These are phyloP conservation scores for Mimumesa dahlbomi DNA, from an alignment of 2,888 invertebrate genomes.

Conservation along the genomic window DNA sequence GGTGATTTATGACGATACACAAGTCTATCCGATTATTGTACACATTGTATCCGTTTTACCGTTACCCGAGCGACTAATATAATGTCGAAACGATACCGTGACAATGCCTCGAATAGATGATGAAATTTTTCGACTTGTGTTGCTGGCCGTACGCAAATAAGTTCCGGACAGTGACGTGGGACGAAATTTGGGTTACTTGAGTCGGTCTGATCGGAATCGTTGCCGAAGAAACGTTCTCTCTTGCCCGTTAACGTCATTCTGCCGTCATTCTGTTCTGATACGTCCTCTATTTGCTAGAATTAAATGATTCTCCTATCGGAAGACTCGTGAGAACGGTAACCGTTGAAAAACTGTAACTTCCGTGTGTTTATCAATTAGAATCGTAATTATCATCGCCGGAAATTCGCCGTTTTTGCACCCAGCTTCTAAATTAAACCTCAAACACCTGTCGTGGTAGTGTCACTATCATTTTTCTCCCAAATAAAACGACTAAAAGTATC, in stretches of 20 bases:
- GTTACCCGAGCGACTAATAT: background rate
- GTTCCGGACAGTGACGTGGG: background rate
- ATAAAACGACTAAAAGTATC: too few species aligned
- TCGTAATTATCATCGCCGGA: too few species aligned
- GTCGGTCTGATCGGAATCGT: background rate
- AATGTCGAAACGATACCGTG: constrained; percentile 9
- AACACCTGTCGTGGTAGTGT: too few species aligned
- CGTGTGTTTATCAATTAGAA: too few species aligned
- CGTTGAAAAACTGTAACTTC: too few species aligned
- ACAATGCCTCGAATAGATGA: background rate
- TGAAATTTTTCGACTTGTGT: background rate
- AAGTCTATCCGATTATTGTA: background rate
- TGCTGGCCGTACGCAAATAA: constrained; percentile 1
- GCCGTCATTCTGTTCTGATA: background rate
- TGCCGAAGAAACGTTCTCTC: background rate
- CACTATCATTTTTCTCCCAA: too few species aligned
- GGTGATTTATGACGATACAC: too few species aligned
- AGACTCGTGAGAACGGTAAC: too few species aligned
- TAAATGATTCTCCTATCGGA: too few species aligned
- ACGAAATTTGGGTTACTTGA: background rate
- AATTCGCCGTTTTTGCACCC: too few species aligned
- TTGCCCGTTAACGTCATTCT: background rate
- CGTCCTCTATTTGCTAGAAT: too few species aligned
- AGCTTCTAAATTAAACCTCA: too few species aligned
- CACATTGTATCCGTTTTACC: background rate